Base-by-base conservation (phyloP, 2,888 invertebrate genomes). In the Orthonevra nobilis region DNA sequence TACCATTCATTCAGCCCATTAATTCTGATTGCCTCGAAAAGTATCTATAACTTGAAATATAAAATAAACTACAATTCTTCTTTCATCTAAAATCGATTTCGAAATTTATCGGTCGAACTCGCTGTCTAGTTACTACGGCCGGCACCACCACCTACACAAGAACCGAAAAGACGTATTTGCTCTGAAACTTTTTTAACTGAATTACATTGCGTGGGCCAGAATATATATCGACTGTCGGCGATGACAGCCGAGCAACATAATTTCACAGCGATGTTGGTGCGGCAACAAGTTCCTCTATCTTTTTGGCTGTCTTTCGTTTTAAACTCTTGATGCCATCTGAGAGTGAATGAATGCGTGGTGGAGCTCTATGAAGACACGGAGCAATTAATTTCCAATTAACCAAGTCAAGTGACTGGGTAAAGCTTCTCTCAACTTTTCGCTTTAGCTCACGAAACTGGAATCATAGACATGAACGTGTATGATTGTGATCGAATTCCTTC, bases 301-400 rank as follows among this genome's bases (percentile, higher is more conserved):
- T 15, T 19, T 7, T 30, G 26, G 40, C 28, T 34, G 10, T 15
- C 36, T 48, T 48, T 48, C 40, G 50, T 20, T 38, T 63, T 50
- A n/a, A n/a, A 12, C 32, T 12, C 12, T 36, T 17, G n/a, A 28
- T 15, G 28, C 54, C 68, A 68, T 68, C 56, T 68, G 68, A 17
- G n/a, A 46, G 34, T 26, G 26, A 44, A 34, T 36, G 44, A 54
- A 19, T 54, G 32, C 14, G 14, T 2, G 40, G 4, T 50, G 61
- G 46, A 46, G 14, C 66, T 44, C 44, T 66, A 36, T 56, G 54
- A 38, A 48, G 58, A 68, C 48, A 56, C 46, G 38, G 58, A 66
- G 32, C 68, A 68, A 68, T 68, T 68, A 68, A 68, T 68, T 68
- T 68, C 56, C 56, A 68, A 68, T 68, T 58, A 68, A 46, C 68